A percentile compares a stretch with the other conserved stretches of the same genome.
Evolutionary conservation across 2,113 vertebrate species (phyloP).

Genomic region (Odontesthes bonariensis): DNA sequence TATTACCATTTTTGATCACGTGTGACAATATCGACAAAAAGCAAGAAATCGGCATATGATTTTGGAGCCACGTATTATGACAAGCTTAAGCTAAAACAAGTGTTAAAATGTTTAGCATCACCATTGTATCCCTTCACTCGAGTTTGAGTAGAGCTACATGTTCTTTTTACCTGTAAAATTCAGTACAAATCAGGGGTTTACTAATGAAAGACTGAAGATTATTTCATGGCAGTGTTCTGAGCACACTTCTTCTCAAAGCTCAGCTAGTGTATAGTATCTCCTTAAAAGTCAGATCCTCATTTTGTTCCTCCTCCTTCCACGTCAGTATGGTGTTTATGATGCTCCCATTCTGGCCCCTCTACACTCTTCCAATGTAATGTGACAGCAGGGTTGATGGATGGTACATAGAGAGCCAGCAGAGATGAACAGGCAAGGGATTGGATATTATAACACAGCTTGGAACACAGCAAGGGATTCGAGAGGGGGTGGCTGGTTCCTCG

Average conservation of each 20-base stretch:
- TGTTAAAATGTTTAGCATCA: too few relatives aligned
- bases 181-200: too few relatives aligned
- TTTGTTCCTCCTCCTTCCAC: not conserved
- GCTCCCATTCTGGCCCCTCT: constrained; percentile 44
- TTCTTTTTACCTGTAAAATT: too few relatives aligned
- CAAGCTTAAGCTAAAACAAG: not conserved
- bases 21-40: too few relatives aligned
- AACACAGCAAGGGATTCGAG: constrained; percentile 53
- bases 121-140: too few relatives aligned
- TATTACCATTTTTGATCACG: too few relatives aligned
- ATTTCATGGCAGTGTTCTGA: constrained; percentile 12
- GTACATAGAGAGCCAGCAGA: constrained; percentile 60
- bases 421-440: constrained; percentile 46
- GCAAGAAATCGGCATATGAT: too few relatives aligned
- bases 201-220: constrained; percentile 1
- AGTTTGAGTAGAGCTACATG: too few relatives aligned
- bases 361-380: constrained; percentile 28
- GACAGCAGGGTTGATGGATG: constrained; percentile 70
- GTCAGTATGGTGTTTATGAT: constrained; percentile 32
- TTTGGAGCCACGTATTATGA: too few relatives aligned
- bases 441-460: constrained; percentile 67
- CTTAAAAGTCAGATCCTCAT: constrained; percentile 17
- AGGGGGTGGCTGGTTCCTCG: constrained; percentile 1
- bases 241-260: not conserved
- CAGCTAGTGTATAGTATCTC: not conserved